Conservation (phyloP, 2,888 invertebrate species). For the Brachylomia viminalis region DNA sequence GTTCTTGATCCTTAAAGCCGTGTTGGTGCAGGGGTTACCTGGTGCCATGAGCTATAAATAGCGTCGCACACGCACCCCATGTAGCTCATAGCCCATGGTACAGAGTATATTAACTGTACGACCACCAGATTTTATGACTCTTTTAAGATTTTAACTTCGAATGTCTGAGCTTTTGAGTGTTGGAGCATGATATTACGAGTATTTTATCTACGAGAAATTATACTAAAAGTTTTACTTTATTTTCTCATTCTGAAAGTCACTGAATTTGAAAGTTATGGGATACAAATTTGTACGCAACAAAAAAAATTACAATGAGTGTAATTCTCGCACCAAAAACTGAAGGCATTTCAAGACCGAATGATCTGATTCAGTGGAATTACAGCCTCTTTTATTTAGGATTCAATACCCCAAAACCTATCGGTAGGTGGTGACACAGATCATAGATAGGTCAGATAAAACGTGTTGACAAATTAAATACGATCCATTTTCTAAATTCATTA, state of each 20-base stretch:
- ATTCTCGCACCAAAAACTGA: neutral
- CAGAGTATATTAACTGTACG: slow-evolving; percentile 64
- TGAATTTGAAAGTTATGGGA: too few species aligned
- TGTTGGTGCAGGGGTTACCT: slow-evolving; percentile 63
- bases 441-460: neutral
- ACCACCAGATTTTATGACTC: slow-evolving; percentile 65
- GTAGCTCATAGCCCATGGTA: slow-evolving; percentile 67
- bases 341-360: neutral
- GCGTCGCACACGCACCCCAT: slow-evolving; percentile 62
- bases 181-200: neutral
- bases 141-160: slow-evolving; percentile 58
- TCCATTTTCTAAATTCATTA: neutral
- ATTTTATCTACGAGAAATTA: neutral
- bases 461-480: neutral
- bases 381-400: neutral
- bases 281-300: too few species aligned
- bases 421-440: neutral
- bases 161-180: slow-evolving; percentile 47
- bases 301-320: neutral
- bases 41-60: slow-evolving; percentile 66
- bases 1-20: slow-evolving; percentile 35
- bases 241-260: neutral
- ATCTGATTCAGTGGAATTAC: neutral
- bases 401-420: neutral
- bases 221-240: neutral